These are phyloP conservation scores for Hedychridium roseum DNA, from an alignment of 2,888 invertebrate genomes.

Conservation along the genomic window DNA sequence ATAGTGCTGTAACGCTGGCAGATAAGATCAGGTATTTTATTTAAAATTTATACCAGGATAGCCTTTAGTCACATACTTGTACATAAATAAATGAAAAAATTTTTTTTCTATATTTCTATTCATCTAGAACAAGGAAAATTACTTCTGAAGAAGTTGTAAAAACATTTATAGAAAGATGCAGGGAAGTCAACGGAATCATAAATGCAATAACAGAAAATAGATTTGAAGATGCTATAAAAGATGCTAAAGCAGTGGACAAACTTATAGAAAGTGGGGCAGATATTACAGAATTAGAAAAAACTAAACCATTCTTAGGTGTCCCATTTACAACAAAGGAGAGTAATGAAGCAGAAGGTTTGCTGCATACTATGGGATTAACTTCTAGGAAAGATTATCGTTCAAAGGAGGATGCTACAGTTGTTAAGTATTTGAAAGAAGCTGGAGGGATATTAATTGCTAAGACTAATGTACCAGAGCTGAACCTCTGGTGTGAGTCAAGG, in stretches of 20 bases:
- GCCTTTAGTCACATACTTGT: too few relatives aligned
- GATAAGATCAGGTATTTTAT: conserved; percentile 69
- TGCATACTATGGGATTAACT: conserved; percentile 74
- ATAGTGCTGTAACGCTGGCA: conserved; percentile 76
- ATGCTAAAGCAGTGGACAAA: conserved; percentile 78
- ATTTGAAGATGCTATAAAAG: conserved; percentile 78
- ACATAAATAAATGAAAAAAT: too few relatives aligned
- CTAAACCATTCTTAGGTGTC: conserved; percentile 86
- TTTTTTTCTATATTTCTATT: too few relatives aligned
- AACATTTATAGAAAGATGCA: conserved; percentile 80
- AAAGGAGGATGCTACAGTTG: conserved; percentile 80
- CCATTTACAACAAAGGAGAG: conserved; percentile 94
- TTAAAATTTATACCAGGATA: not conserved
- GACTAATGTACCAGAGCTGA: conserved; percentile 94
- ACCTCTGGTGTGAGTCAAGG: conserved; percentile 89
- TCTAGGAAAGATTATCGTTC: conserved; percentile 72
- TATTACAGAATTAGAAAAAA: conserved; percentile 70
- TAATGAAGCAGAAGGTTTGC: conserved; percentile 78
- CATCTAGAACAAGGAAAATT: conserved; percentile 65
- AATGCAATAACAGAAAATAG: conserved; percentile 87
- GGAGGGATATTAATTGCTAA: conserved; percentile 88
- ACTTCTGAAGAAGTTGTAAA: conserved; percentile 76
- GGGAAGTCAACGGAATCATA: conserved; percentile 76
- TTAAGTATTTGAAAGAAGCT: conserved; percentile 75
- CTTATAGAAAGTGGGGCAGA: conserved; percentile 70